These are phyloP conservation scores for Periophthalmus magnuspinnatus DNA, from an alignment of 2,797 vertebrate species.

Conservation along the genomic window DNA sequence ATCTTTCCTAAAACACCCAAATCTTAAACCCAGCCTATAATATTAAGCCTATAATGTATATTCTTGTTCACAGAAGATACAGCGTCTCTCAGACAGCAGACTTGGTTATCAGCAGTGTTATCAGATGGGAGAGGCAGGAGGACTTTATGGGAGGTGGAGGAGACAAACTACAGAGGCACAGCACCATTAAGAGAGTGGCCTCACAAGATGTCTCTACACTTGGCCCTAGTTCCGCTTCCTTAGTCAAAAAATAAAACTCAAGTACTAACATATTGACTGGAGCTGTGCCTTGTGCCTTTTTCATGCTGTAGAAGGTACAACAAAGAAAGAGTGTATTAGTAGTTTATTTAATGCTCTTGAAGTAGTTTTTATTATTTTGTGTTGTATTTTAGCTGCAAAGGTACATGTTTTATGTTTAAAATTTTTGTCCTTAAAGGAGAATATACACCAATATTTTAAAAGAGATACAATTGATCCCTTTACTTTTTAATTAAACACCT, in stretches of 20 bases:
- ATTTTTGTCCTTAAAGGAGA: too few species aligned
- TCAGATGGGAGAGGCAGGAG: slow-evolving; percentile 47
- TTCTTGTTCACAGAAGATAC: slow-evolving; percentile 1
- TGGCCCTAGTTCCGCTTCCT: slow-evolving; percentile 37
- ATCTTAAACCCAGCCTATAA: neutral
- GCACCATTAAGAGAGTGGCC: slow-evolving; percentile 52
- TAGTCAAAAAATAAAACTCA: slow-evolving; percentile 38
- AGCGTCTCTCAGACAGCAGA: slow-evolving; percentile 17
- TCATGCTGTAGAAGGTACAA: neutral
- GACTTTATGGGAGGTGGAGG: slow-evolving; percentile 13
- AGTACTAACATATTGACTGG: neutral
- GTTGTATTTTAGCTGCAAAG: too few species aligned
- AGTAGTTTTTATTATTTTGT: too few species aligned
- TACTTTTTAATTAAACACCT: neutral
- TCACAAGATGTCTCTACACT: slow-evolving; percentile 22
- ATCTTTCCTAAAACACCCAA: neutral
- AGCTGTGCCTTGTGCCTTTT: neutral
- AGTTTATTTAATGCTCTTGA: too few species aligned
- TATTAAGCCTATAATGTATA: neutral
- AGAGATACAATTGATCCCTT: neutral
- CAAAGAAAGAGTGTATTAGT: too few species aligned
- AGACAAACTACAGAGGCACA: slow-evolving; percentile 24
- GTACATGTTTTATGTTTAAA: too few species aligned
- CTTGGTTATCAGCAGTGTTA: slow-evolving; percentile 49
- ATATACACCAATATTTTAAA: too few species aligned